These are phyloP conservation scores for Leptinotarsa haldemani DNA, from an alignment of 2,888 invertebrate species.

Conservation along the genomic window DNA sequence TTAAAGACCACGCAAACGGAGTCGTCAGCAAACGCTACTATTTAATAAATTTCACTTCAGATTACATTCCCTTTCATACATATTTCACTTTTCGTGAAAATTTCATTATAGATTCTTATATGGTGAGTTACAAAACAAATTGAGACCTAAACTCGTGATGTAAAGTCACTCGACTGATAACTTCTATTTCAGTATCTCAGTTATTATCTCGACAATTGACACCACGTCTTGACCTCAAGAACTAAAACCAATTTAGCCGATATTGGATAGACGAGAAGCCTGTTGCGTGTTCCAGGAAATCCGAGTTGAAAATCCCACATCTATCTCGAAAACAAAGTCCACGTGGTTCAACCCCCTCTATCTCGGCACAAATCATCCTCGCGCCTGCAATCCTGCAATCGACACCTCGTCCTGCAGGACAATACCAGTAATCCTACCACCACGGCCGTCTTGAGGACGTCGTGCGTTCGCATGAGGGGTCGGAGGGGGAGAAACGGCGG, in stretches of 20 bases:
- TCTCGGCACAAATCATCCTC: slow-evolving; percentile 14
- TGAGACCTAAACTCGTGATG: too few relatives aligned
- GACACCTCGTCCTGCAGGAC: slow-evolving; percentile 50
- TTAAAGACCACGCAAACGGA: too few relatives aligned
- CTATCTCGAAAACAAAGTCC: slow-evolving; percentile 1
- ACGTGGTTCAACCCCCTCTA: slow-evolving; percentile 23
- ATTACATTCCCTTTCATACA: too few relatives aligned
- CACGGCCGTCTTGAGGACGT: slow-evolving; percentile 37
- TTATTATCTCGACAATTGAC: neutral
- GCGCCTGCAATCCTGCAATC: slow-evolving; percentile 42
- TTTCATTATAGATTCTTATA: neutral
- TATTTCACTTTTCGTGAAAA: neutral
- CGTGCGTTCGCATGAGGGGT: slow-evolving; percentile 25
- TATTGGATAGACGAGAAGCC: slow-evolving; percentile 2
- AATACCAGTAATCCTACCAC: slow-evolving; percentile 46
- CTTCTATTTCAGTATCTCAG: neutral
- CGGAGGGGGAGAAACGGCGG: slow-evolving; percentile 33
- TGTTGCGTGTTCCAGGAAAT: slow-evolving; percentile 18
- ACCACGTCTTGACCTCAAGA: neutral
- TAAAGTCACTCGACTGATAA: too few relatives aligned
- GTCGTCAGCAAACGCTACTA: too few relatives aligned
- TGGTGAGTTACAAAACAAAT: neutral
- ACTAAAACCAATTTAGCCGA: neutral
- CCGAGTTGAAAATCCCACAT: slow-evolving; percentile 11
- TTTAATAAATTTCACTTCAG: too few relatives aligned